Evolutionary conservation across 2,888 invertebrate genomes (phyloP), one percentile per base, ranked within the genome.

Genomic region (Pollenia labialis): DNA sequence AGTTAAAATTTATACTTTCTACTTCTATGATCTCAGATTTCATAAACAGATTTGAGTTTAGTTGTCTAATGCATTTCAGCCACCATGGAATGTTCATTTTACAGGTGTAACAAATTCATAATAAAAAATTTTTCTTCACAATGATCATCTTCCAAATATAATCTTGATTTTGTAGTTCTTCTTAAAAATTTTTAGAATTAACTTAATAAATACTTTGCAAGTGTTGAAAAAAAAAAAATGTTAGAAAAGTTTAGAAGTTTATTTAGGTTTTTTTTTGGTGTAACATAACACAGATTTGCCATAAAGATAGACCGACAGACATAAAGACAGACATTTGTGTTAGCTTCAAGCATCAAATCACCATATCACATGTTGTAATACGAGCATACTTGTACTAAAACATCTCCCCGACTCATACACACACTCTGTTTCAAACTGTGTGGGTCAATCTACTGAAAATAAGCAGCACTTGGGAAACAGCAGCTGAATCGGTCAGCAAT

Each of bases 61-160:
- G 75, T 58, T 77, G 76, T 42, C 68, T 62, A 76, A 84, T 81
- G 66, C 40, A 80, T 60, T 64, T 81, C 23, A 76, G 56, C 69
- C 76, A 60, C 48, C 72, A 72, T 12, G 40, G 58, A 76, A 44
- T 77, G 48, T 48, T 52, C 46, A 66, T 60, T 81, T 74, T 77
- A 84, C 87, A 87, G 87, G 87, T 87, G 87, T 84, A 87, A 87
- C 87, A 71, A 87, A 87, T 87, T 84, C 72, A 62, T 76, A 83
- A 80, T 23, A 72, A 54, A 69, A 48, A 52, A 44, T 62, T 54
- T 64, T 68, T 71, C 7, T 68, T 58, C 1, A 3, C 12, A 23
- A 18, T 54, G 23, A 72, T 60, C 48, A 64, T 75, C 52, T 23
- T 60, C 23, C 58, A 79, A 69, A 75, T 23, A 46, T 4, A 76